These are phyloP conservation scores for Syngnathoides biaculeatus DNA, from an alignment of 2,113 vertebrate genomes.

Conservation along the genomic window DNA sequence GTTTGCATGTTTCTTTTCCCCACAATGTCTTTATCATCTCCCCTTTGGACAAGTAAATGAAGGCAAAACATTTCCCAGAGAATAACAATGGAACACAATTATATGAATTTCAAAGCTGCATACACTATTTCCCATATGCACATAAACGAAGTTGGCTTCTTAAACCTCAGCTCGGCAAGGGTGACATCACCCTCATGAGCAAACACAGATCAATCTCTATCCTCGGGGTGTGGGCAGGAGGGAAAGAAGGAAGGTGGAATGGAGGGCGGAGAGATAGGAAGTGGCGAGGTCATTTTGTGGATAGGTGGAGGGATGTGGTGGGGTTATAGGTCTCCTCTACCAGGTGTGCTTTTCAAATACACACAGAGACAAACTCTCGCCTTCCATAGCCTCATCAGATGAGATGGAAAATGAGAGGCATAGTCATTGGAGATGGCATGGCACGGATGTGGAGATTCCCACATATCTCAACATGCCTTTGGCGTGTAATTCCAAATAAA, in stretches of 20 bases:
- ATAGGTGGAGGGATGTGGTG: conserved; percentile 8
- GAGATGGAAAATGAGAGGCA: conserved; percentile 58
- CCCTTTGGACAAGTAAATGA: conserved; percentile 14
- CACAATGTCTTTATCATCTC: conserved; percentile 33
- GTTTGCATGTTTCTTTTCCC: conserved; percentile 41
- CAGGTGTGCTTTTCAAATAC: conserved; percentile 62
- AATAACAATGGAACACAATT: conserved; percentile 9
- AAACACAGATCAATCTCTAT: conserved; percentile 58
- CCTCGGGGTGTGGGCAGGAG: conserved; percentile 31
- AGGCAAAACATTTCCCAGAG: conserved; percentile 12
- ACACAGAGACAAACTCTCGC: conserved; percentile 32
- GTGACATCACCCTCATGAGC: conserved; percentile 61
- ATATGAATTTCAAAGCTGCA: conserved; percentile 20
- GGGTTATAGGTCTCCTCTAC: conserved; percentile 49
- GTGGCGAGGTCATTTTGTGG: conserved; percentile 13
- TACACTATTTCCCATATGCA: conserved; percentile 18
- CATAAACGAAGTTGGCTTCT: conserved; percentile 52
- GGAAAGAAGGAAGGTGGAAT: conserved; percentile 36
- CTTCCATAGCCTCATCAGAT: conserved; percentile 27
- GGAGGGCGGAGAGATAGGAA: conserved; percentile 26
- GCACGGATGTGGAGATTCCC: conserved; percentile 51
- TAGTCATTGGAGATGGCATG: conserved; percentile 58
- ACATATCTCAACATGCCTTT: conserved; percentile 34
- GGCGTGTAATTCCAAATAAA: background rate
- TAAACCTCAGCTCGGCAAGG: conserved; percentile 39